Conservation (phyloP, 2,888 invertebrate species). For the Drosophila mimetica region DNA sequence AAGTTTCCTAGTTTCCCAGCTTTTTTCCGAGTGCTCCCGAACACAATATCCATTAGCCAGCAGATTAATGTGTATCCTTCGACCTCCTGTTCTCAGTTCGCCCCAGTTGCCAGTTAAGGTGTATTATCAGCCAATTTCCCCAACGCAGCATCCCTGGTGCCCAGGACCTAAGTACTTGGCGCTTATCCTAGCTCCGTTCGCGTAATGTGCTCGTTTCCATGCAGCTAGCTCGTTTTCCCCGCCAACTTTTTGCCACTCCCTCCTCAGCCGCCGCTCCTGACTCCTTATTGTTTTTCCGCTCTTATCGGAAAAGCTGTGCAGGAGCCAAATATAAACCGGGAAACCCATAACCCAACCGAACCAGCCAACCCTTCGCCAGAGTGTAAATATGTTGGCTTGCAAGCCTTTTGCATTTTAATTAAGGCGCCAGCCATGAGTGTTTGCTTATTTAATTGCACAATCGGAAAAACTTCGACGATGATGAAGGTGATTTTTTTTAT, state of each 20-base stretch:
- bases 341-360: not conserved
- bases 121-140: slow-evolving; percentile 65
- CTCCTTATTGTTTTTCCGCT: slow-evolving; percentile 11
- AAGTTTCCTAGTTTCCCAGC: not conserved
- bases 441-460: slow-evolving; percentile 78
- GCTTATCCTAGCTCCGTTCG: slow-evolving; percentile 26
- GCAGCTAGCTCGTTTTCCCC: slow-evolving; percentile 38
- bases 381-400: slow-evolving; percentile 54
- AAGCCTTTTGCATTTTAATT: slow-evolving; percentile 69
- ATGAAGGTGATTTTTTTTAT: slow-evolving; percentile 19
- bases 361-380: slow-evolving; percentile 13
- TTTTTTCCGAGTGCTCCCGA: slow-evolving; percentile 21
- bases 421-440: slow-evolving; percentile 59
- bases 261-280: too few relatives aligned
- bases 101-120: slow-evolving; percentile 36
- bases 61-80: slow-evolving; percentile 55
- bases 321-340: slow-evolving; percentile 43
- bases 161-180: slow-evolving; percentile 38
- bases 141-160: slow-evolving; percentile 34
- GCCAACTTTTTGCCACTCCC: slow-evolving; percentile 6
- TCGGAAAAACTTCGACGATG: slow-evolving; percentile 67
- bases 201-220: slow-evolving; percentile 58
- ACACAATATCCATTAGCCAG: slow-evolving; percentile 42
- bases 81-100: slow-evolving; percentile 22
- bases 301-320: slow-evolving; percentile 53